phyloP scores from a whole-genome alignment of 2,888 invertebrate species.

The Mythimna lalbum region DNA sequence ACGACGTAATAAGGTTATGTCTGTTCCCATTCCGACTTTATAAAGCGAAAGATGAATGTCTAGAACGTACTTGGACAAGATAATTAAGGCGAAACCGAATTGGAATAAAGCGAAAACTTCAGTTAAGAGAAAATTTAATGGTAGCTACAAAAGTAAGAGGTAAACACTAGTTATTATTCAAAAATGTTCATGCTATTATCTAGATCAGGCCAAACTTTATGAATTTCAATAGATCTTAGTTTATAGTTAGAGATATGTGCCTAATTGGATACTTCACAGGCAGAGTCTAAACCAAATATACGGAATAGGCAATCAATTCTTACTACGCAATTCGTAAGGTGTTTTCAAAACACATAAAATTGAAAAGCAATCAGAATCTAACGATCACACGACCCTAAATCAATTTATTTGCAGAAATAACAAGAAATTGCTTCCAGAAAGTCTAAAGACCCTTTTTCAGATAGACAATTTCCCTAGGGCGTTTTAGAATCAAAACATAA shows the following conservation, averaged over 20 bases:
- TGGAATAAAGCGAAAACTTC: slow-evolving; percentile 28
- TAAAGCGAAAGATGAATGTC: slow-evolving; percentile 52
- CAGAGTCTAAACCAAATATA: neutral
- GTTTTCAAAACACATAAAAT: slow-evolving; percentile 1
- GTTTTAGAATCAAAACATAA: slow-evolving; percentile 50
- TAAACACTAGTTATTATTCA: slow-evolving; percentile 17
- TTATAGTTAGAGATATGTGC: slow-evolving; percentile 16
- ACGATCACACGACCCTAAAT: neutral
- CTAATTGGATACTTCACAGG: slow-evolving; percentile 18
- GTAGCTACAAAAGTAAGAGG: slow-evolving; percentile 26
- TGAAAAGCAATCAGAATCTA: slow-evolving; percentile 31
- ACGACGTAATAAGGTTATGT: slow-evolving; percentile 68
- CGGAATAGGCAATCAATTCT: neutral
- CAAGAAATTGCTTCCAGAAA: slow-evolving; percentile 43
- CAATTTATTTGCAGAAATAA: slow-evolving; percentile 11
- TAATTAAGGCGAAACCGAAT: slow-evolving; percentile 42
- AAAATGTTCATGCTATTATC: slow-evolving; percentile 43
- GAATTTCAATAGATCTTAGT: neutral
- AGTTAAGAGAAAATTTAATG: slow-evolving; percentile 25
- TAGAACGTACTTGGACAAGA: slow-evolving; percentile 33
- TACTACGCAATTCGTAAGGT: neutral
- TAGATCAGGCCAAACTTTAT: slow-evolving; percentile 21
- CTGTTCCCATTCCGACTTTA: slow-evolving; percentile 52
- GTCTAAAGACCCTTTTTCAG: slow-evolving; percentile 38
- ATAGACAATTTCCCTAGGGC: slow-evolving; percentile 39